These are phyloP conservation scores for Buathra laborator DNA, from an alignment of 2,888 invertebrate species.

Conservation along the genomic window DNA sequence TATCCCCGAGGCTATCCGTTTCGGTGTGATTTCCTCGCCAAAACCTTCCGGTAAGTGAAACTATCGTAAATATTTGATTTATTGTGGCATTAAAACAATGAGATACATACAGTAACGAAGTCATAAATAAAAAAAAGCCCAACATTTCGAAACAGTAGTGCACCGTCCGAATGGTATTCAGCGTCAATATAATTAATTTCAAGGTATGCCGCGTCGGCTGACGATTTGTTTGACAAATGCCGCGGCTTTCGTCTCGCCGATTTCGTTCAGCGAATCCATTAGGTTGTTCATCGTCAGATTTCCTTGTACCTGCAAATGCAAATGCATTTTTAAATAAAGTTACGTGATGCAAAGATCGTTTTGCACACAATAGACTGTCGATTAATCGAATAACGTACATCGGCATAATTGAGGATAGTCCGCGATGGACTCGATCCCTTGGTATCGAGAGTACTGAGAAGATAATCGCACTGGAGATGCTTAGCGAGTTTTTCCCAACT, in stretches of 20 bases:
- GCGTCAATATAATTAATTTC: neutral
- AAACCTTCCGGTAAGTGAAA: neutral
- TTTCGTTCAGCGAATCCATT: constrained; percentile 81
- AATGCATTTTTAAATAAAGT: constrained; percentile 34
- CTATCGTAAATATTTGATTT: neutral
- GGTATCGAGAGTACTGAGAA: constrained; percentile 85
- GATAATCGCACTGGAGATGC: constrained; percentile 86
- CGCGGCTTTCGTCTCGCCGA: constrained; percentile 83
- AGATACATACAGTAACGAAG: neutral
- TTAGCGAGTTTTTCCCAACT: constrained; percentile 88
- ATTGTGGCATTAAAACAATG: neutral
- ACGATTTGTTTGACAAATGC: constrained; percentile 77
- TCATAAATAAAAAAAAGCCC: neutral
- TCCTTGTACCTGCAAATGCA: constrained; percentile 74
- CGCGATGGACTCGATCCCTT: constrained; percentile 86
- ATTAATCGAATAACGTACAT: constrained; percentile 72
- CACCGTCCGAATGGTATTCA: neutral
- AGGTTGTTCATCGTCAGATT: constrained; percentile 75
- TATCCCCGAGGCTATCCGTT: too few species aligned
- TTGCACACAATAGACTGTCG: neutral
- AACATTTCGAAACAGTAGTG: neutral
- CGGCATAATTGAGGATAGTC: constrained; percentile 87
- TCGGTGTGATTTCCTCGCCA: too few species aligned
- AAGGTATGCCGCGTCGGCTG: neutral
- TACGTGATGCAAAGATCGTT: constrained; percentile 17